Conservation (phyloP, 2,113 vertebrate genomes). For the Poecile atricapillus region DNA sequence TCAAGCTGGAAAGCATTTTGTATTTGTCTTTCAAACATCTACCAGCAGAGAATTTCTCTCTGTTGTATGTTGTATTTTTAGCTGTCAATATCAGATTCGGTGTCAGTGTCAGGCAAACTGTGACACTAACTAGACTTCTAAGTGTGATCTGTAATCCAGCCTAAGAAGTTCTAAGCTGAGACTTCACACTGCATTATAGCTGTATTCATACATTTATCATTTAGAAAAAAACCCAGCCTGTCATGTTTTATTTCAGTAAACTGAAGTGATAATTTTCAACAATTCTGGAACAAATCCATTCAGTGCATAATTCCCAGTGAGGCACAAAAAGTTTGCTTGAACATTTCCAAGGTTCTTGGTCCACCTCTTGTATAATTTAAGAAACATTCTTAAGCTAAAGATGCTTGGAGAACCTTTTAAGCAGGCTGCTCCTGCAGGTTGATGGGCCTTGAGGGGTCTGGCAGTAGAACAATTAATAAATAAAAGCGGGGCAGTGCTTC, state of each 20-base stretch:
- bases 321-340: not conserved
- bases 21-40: not conserved
- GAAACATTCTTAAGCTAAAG: not conserved
- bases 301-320: not conserved
- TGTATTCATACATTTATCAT: not conserved
- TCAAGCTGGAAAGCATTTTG: not conserved
- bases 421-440: not conserved
- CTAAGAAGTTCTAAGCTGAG: not conserved
- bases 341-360: not conserved
- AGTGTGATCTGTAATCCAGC: not conserved
- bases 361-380: not conserved
- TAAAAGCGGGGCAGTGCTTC: not conserved
- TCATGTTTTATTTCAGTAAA: not conserved
- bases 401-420: not conserved
- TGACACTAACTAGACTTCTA: not conserved
- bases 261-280: not conserved
- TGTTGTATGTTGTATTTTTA: not conserved
- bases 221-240: not conserved
- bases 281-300: not conserved
- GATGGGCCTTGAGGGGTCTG: not conserved
- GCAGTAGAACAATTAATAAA: not conserved
- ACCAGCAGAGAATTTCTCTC: not conserved
- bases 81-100: not conserved
- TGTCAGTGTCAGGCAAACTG: constrained; percentile 2
- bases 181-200: not conserved